Evolutionary conservation across 2,113 vertebrate genomes (phyloP).

Genomic region (Cyanocitta stelleri): DNA sequence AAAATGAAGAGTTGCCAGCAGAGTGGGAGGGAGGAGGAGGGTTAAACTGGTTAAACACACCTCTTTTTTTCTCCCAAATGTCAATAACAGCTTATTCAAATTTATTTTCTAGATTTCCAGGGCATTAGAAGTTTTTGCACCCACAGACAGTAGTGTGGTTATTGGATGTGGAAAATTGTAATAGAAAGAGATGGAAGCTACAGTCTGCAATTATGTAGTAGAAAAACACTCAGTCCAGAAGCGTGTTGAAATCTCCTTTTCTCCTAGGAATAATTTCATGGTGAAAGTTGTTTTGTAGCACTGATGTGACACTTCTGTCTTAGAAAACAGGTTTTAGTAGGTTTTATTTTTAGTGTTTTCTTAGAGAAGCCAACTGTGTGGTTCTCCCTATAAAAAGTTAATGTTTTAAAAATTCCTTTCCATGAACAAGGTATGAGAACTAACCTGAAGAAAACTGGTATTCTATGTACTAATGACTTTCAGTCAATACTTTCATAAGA

Average conservation of each 20-base stretch:
- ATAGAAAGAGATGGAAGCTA: background rate
- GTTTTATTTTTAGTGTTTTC: background rate
- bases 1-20: background rate
- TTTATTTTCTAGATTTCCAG: background rate
- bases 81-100: background rate
- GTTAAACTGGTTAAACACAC: background rate
- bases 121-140: background rate
- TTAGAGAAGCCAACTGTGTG: background rate
- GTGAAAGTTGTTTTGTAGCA: background rate
- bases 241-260: background rate
- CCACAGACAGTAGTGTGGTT: background rate
- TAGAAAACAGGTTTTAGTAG: background rate
- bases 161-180: background rate
- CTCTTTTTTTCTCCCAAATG: background rate
- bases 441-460: background rate
- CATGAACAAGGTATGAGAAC: background rate
- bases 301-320: background rate
- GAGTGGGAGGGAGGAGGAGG: background rate
- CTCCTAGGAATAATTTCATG: background rate
- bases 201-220: background rate
- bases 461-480: background rate
- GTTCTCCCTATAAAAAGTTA: background rate
- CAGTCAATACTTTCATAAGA: background rate
- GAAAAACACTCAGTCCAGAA: background rate
- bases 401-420: background rate